A percentile compares a stretch with the other conserved stretches of the same genome.
Evolutionary conservation across 2,113 vertebrate species (phyloP).

Genomic region (Paramormyrops kingsleyae): DNA sequence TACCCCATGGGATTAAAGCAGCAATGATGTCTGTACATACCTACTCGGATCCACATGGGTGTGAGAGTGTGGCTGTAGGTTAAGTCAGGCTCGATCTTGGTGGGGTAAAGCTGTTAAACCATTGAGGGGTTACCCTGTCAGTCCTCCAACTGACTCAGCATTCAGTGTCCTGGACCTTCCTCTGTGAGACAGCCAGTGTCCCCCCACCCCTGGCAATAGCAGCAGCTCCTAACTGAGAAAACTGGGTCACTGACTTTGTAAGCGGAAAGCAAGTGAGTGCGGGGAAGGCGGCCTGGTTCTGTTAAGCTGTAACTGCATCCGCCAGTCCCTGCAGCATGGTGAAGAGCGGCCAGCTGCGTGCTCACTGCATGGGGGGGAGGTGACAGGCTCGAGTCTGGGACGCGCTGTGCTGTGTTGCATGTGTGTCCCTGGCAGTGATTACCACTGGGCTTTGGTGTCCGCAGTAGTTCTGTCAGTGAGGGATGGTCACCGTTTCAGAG

Average conservation of each 20-base stretch:
- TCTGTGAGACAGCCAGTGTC: not conserved
- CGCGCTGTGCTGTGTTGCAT: not conserved
- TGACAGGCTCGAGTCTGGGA: not conserved
- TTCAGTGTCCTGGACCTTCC: not conserved
- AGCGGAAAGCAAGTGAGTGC: not conserved
- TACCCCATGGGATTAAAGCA: not conserved
- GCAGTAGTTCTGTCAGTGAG: not conserved
- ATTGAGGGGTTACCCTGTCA: too few species aligned
- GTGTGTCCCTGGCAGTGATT: not conserved
- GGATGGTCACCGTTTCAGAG: not conserved
- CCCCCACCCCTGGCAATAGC: not conserved
- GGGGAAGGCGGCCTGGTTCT: not conserved
- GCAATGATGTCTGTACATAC: not conserved
- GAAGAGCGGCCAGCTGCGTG: not conserved
- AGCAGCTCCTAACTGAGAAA: not conserved
- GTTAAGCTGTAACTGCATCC: not conserved
- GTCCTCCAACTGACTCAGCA: too few species aligned
- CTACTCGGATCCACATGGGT: not conserved
- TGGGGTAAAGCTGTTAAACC: not conserved
- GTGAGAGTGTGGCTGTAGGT: not conserved
- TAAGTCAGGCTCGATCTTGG: not conserved
- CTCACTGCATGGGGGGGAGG: not conserved
- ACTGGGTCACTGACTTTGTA: conserved; percentile 9
- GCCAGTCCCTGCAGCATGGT: not conserved
- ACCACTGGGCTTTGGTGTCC: not conserved